Evolutionary conservation across 2,113 vertebrate species (phyloP).

Genomic region (Tichodroma muraria): DNA sequence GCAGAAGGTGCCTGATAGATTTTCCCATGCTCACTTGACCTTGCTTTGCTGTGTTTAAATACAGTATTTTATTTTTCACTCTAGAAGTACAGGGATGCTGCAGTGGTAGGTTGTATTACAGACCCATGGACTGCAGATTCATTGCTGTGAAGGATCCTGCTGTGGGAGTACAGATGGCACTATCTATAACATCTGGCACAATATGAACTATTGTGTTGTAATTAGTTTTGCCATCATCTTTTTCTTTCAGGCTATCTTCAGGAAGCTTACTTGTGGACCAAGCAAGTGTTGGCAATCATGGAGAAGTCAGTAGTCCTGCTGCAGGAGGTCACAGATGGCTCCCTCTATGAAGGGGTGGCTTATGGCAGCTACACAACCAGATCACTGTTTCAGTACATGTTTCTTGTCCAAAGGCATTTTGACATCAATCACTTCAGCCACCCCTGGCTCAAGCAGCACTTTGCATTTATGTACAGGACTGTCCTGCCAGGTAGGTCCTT

Average conservation of each 20-base stretch:
- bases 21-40: background rate
- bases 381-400: conserved; percentile 95
- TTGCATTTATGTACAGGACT: conserved; percentile 95
- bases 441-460: conserved; percentile 95
- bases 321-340: conserved; percentile 89
- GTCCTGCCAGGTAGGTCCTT: conserved; percentile 83
- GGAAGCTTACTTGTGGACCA: conserved; percentile 96
- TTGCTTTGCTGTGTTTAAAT: background rate
- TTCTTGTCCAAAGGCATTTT: conserved; percentile 93
- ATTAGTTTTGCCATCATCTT: background rate
- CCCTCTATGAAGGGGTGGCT: conserved; percentile 94
- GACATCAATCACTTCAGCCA: conserved; percentile 90
- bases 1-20: background rate
- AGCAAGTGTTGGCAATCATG: conserved; percentile 93
- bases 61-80: background rate
- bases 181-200: no score
- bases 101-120: background rate
- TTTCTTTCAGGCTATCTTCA: conserved; percentile 87
- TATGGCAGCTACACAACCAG: conserved; percentile 96
- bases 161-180: background rate
- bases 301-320: conserved; percentile 94
- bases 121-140: background rate
- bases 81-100: background rate
- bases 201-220: background rate
- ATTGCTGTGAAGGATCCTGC: background rate